Evolutionary conservation across 2,888 invertebrate genomes (phyloP), one percentile per base, ranked within the genome.

Genomic region (Pecten maximus): DNA sequence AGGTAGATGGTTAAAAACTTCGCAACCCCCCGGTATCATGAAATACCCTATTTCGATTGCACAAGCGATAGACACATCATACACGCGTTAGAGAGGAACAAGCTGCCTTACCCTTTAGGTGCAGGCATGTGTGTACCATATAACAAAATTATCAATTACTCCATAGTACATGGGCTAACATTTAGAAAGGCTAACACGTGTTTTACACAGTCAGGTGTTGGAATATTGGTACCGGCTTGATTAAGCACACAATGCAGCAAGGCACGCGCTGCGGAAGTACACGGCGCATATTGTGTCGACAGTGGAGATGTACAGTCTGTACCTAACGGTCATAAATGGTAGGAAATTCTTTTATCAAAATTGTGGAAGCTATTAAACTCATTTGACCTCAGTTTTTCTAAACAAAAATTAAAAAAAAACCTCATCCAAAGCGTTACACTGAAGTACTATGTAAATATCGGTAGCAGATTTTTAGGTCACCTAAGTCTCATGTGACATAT

Each of bases 281-380:
- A 23, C 12, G 2, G 74, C 8, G 2, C 74, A 74, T 74, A 23
- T 74, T 28, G 74, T 74, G 74, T 74, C 28, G 74, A 74, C 23
- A 74, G 16, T 23, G 2, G 74, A 28, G 74, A 74, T 74, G 74
- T 35, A 74, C 74, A 74, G 35, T 74, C 50, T 48, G 44, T 88
- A 88, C 50, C 10, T 88, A 88, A 35, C n/a, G 40, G 44, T 88
- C 88, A 23, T 88, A 28, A 88, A 88, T 23, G 40, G 88, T n/a
- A 28, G 16, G 35, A 40, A 39, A 88, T 50, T 35, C 44, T 44
- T 44, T 16, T 35, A 23, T 88, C 88, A 23, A 28, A 35, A 40
- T 40, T 28, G 35, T 23, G 44, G 50, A 44, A 28, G 35, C 28
- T 50, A 15, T 50, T 48, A 88, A 50, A 28, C 35, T 74, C 74